Percentiles rank a stretch among this genome's conserved stretches.
phyloP scores from a whole-genome alignment of 2,888 invertebrate species.

The Anodontia alba region DNA sequence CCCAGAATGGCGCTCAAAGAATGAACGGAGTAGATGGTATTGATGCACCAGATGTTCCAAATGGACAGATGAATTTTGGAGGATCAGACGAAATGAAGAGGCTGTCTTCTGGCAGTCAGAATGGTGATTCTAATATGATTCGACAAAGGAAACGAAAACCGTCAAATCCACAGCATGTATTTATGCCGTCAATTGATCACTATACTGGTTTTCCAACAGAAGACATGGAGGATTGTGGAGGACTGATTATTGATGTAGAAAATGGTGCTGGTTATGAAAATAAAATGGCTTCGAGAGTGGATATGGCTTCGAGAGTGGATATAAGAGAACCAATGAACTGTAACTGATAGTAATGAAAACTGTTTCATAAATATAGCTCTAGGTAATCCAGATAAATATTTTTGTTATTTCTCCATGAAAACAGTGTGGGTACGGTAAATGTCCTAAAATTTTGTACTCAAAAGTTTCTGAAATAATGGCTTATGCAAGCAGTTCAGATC shows the following conservation, averaged over 20 bases:
- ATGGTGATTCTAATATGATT: conserved; percentile 52
- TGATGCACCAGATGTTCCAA: background rate
- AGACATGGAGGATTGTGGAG: conserved; percentile 54
- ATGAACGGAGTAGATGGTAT: background rate
- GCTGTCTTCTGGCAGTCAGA: conserved; percentile 33
- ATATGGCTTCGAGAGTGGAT: conserved; percentile 8
- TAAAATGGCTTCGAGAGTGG: conserved; percentile 15
- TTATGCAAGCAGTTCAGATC: too few relatives aligned
- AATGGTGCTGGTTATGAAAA: conserved; percentile 33
- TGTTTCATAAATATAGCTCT: too few relatives aligned
- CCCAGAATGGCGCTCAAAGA: background rate
- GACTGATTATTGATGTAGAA: conserved; percentile 36
- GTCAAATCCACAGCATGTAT: conserved; percentile 62
- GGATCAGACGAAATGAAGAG: conserved; percentile 37
- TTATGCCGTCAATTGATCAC: conserved; percentile 61
- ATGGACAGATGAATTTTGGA: conserved; percentile 49
- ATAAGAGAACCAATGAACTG: conserved; percentile 8
- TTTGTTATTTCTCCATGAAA: too few relatives aligned
- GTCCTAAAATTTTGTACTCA: too few relatives aligned
- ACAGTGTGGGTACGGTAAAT: too few relatives aligned
- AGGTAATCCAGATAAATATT: too few relatives aligned
- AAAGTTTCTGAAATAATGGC: too few relatives aligned
- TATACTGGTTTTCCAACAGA: conserved; percentile 59
- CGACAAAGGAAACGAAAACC: conserved; percentile 62
- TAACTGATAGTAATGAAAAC: background rate